phyloP scores from a whole-genome alignment of 2,113 vertebrate species.

The Phylloscopus trochiloides region DNA sequence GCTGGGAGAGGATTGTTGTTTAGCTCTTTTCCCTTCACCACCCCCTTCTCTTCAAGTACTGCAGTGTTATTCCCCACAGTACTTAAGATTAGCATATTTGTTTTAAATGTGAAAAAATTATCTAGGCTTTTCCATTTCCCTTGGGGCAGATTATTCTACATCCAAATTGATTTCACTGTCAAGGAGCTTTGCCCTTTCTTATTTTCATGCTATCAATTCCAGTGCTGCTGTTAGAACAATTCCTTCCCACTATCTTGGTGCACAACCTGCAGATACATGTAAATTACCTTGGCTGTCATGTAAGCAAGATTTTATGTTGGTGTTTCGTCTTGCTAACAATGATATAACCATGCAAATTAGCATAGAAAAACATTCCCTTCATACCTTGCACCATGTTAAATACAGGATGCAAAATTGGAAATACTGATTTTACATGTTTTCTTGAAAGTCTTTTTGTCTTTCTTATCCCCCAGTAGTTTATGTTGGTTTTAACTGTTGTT shows the following conservation, averaged over 20 bases:
- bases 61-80: not conserved
- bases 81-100: slow-evolving; percentile 16
- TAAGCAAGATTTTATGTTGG: not conserved
- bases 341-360: not conserved
- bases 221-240: not conserved
- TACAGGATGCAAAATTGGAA: not conserved
- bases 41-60: not conserved
- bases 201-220: slow-evolving; percentile 10
- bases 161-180: slow-evolving; percentile 49
- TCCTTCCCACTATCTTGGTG: not conserved
- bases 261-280: not conserved
- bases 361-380: not conserved
- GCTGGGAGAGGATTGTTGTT: not conserved
- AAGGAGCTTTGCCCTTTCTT: slow-evolving; percentile 15
- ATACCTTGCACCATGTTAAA: not conserved
- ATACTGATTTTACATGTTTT: not conserved
- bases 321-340: not conserved
- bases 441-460: not conserved
- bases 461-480: not conserved
- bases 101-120: slow-evolving; percentile 27
- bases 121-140: not conserved
- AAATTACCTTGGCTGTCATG: not conserved
- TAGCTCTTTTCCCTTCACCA: not conserved
- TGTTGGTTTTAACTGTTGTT: not conserved
- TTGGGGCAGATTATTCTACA: slow-evolving; percentile 12